Conservation (phyloP, 2,113 vertebrate species). For the Sylvietta virens region DNA sequence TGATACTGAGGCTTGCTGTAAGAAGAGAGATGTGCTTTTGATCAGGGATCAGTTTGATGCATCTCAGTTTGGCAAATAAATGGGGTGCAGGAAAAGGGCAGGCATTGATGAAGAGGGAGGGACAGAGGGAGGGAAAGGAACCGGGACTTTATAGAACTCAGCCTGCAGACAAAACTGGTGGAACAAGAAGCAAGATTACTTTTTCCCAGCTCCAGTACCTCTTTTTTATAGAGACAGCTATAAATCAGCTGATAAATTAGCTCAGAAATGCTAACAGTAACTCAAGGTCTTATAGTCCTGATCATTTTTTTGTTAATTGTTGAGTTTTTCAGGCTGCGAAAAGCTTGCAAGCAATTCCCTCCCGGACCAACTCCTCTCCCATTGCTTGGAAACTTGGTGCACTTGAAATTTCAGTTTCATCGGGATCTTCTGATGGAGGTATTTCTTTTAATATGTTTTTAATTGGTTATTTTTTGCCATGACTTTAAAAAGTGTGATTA, state of each 20-base stretch:
- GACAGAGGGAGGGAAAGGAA: constrained; percentile 28
- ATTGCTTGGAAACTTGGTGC: constrained; percentile 46
- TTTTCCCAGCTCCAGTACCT: not conserved
- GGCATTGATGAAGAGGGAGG: constrained; percentile 11
- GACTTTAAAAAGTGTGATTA: not conserved
- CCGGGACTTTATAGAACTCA: not conserved
- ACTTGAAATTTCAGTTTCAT: constrained; percentile 36
- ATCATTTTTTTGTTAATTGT: not conserved
- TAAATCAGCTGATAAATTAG: not conserved
- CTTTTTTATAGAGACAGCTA: not conserved
- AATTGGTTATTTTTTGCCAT: not conserved
- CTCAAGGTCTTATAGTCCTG: not conserved
- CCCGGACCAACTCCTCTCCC: constrained; percentile 53
- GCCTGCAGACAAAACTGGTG: not conserved
- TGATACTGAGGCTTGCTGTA: not conserved
- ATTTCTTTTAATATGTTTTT: not conserved
- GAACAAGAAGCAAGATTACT: not conserved
- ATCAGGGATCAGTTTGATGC: not conserved
- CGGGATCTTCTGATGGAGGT: constrained; percentile 55
- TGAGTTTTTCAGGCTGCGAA: constrained; percentile 29
- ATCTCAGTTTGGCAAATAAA: not conserved
- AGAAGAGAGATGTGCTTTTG: not conserved
- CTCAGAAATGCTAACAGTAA: constrained; percentile 38
- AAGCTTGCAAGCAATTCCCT: constrained; percentile 26
- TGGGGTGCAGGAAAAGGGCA: not conserved